Base-by-base conservation (phyloP, 1,140 invertebrate species). In the Drosophila punjabiensis region DNA sequence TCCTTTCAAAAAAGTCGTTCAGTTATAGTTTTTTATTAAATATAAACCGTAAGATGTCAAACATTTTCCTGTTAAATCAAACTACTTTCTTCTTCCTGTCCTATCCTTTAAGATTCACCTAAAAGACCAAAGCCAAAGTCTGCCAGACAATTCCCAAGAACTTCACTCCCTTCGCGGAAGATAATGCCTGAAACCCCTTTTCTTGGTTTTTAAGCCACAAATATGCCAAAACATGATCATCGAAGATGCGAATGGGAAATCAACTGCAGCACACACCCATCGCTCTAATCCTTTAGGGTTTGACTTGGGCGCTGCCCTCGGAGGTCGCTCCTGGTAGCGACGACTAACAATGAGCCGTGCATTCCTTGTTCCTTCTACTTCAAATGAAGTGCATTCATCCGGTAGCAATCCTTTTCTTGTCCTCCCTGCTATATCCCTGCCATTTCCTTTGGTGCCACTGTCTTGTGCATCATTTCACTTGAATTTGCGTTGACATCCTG, bases 361-460 rank as follows among this genome's bases (percentile, higher is more conserved):
- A 79, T 67, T 77, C 48, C 76, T 73, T 60, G 47, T 68, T 53
- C 52, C 68, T 82, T 89, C 86, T 89, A 77, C 86, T 90, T 90
- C 86, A 90, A 86, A 76, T 86, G 87, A 90, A 90, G 86, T 90
- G 86, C 86, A 90, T 90, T 90, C 86, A 90, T 90, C 86, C 86
- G 82, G 65, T 80, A 81, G 82, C 86, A 90, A 90, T 90, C 86
- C 86, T 90, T 90, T 90, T 82, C 74, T 80, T 56, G 32, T 60
- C 43, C 37, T 53, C n/a, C 43, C 43, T 45, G 43, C 39, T 16
- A 41, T 41, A 8, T 9, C 16, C 39, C n/a, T 16, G 39, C 18
- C 20, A 20, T 16, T 39, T 59, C n/a, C 39, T 45, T 68, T 45
- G 64, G 56, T 74, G 43, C 45, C 48, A 63, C 63, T 81, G 61